These are phyloP conservation scores for Drosophila lacteicornis DNA, from an alignment of 1,140 invertebrate species.

Conservation along the genomic window DNA sequence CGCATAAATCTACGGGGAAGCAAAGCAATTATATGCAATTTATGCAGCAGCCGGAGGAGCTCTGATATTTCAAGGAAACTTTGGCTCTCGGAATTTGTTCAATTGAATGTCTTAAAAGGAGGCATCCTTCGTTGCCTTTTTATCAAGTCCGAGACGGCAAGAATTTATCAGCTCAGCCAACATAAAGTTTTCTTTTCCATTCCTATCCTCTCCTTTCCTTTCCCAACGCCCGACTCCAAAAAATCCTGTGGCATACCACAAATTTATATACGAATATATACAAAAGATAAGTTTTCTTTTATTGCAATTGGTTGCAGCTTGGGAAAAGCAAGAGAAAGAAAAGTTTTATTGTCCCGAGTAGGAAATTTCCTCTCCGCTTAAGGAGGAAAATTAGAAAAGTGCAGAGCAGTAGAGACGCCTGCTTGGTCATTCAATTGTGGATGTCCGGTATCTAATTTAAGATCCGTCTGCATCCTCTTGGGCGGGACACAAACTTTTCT, in stretches of 20 bases:
- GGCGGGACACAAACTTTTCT: slow-evolving; percentile 40
- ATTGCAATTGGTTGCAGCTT: slow-evolving; percentile 63
- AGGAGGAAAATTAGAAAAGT: slow-evolving; percentile 69
- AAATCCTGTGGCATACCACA: slow-evolving; percentile 47
- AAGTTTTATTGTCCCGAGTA: slow-evolving; percentile 76
- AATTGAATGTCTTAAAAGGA: slow-evolving; percentile 76
- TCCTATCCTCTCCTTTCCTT: slow-evolving; percentile 9
- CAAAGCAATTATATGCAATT: slow-evolving; percentile 81
- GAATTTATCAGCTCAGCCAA: slow-evolving; percentile 80
- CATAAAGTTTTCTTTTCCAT: slow-evolving; percentile 71
- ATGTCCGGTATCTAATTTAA: slow-evolving; percentile 68
- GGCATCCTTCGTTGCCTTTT: slow-evolving; percentile 58
- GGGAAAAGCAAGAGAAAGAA: slow-evolving; percentile 35
- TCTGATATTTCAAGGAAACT: slow-evolving; percentile 38
- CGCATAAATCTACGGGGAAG: slow-evolving; percentile 63
- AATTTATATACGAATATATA: slow-evolving; percentile 48
- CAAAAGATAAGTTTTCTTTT: slow-evolving; percentile 80
- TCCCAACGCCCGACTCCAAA: slow-evolving; percentile 19
- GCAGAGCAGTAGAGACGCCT: slow-evolving; percentile 36
- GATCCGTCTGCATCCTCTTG: slow-evolving; percentile 55
- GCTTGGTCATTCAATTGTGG: slow-evolving; percentile 65
- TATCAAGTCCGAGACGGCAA: slow-evolving; percentile 73
- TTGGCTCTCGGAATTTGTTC: slow-evolving; percentile 71
- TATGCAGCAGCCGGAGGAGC: slow-evolving; percentile 57
- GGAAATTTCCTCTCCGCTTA: slow-evolving; percentile 40